Conservation (phyloP, 2,888 invertebrate genomes). For the Pseudococcus jackbeardsleyi region DNA sequence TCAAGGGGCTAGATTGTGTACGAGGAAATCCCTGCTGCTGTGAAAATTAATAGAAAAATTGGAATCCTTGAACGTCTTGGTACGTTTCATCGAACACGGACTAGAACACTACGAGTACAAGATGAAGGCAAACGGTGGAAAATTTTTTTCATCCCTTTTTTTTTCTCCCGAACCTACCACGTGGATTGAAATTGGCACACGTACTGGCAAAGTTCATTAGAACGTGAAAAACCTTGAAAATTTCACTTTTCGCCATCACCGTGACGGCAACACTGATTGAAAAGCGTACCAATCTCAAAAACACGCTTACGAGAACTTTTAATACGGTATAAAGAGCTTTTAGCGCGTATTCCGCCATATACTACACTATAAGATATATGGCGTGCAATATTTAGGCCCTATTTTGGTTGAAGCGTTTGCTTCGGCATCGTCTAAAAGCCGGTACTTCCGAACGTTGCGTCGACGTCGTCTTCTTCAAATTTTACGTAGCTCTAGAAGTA, state of each 20-base stretch:
- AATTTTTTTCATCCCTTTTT: background rate
- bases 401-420: slow-evolving; percentile 43
- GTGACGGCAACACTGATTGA: slow-evolving; percentile 47
- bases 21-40: slow-evolving; percentile 38
- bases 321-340: slow-evolving; percentile 52
- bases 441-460: slow-evolving; percentile 15
- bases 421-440: slow-evolving; percentile 22
- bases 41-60: slow-evolving; percentile 27
- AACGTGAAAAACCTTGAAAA: slow-evolving; percentile 44
- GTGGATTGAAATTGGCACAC: slow-evolving; percentile 23
- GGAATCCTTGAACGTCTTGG: background rate
- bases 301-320: slow-evolving; percentile 47
- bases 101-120: background rate
- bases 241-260: slow-evolving; percentile 13
- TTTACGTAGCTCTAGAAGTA: background rate
- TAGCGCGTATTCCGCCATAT: slow-evolving; percentile 39
- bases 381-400: slow-evolving; percentile 46
- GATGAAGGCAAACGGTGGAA: background rate
- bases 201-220: slow-evolving; percentile 17
- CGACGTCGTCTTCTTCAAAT: background rate
- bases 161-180: background rate
- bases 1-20: background rate
- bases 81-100: slow-evolving; percentile 7
- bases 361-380: slow-evolving; percentile 30
- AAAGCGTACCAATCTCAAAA: slow-evolving; percentile 50